Evolutionary conservation across 1,140 invertebrate species (phyloP), one percentile per base, ranked within the genome.

Genomic region (Hycleus cichorii): DNA sequence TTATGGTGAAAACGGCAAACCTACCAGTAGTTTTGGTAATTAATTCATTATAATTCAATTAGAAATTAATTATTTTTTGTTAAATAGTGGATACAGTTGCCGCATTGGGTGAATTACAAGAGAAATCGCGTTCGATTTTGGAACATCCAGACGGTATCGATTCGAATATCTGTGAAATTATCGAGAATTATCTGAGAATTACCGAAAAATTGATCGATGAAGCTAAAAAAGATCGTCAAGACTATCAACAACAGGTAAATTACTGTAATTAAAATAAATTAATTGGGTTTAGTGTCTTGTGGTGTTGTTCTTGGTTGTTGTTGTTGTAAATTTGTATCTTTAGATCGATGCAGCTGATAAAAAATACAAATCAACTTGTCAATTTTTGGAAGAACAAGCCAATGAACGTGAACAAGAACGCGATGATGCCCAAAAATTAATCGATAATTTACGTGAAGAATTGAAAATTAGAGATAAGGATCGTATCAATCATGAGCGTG

Each of bases 291-390:
- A 32, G 32, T 4, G 32, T 38, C 43, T 43, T n/a, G 8, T 44
- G 40, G 8, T 43, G 42, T 45, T 46, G 24, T 27, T 43, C 6
- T 55, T 55, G 10, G 12, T 18, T 18, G 18, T 47, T 38, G 24
- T 38, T 55, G 32, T 4, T 32, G 7, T 5, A 32, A 32, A 32
- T 32, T 32, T 32, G 4, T 32, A 32, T 32, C 11, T 50, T 42
- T 68, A 91, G 88, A 81, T 90, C 66, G 85, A 87, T 60, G 86
- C 85, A 42, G 87, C 89, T 26, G 88, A 90, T 75, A 88, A 89
- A 57, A 86, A 90, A 75, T 76, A 90, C 42, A 80, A 81, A 64
- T 79, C 81, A 10, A 89, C 84, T 1, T 77, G 84, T 1, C 79
- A 81, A 69, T 91, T 91, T 75, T 77, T 90, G 56, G 89, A 91